phyloP scores from a whole-genome alignment of 2,888 invertebrate genomes.

The Drosophila pseudotalamancana region DNA sequence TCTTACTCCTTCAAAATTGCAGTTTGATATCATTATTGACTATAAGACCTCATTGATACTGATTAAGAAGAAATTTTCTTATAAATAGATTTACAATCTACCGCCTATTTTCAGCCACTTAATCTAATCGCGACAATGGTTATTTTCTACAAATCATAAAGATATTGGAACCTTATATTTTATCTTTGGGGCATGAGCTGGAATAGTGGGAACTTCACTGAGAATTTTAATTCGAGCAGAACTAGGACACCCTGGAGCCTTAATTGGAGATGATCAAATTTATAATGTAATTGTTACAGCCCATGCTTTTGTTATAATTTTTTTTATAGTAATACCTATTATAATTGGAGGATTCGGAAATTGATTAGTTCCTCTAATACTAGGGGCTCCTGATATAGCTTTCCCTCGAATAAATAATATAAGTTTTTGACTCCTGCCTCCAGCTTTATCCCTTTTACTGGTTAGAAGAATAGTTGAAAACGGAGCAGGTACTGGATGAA shows the following conservation, averaged over 20 bases:
- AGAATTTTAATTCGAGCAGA: constrained; percentile 55
- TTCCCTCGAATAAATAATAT: constrained; percentile 94
- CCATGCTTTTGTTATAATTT: constrained; percentile 90
- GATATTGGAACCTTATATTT: constrained; percentile 91
- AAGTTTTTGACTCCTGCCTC: constrained; percentile 92
- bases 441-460: constrained; percentile 87
- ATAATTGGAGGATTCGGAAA: constrained; percentile 94
- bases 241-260: constrained; percentile 85
- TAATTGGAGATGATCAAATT: constrained; percentile 90
- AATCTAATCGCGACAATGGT: constrained; percentile 88
- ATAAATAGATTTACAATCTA: constrained; percentile 89
- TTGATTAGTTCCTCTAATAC: constrained; percentile 90
- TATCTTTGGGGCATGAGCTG: constrained; percentile 88
- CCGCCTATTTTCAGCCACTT: constrained; percentile 87
- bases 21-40: constrained; percentile 86
- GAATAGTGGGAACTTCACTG: constrained; percentile 84
- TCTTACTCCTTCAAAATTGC: constrained; percentile 86
- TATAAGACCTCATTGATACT: constrained; percentile 75
- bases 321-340: constrained; percentile 90
- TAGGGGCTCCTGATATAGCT: constrained; percentile 92
- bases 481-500: constrained; percentile 92
- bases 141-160: constrained; percentile 90
- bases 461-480: constrained; percentile 88
- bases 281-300: constrained; percentile 92
- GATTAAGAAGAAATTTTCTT: constrained; percentile 86